phyloP scores from a whole-genome alignment of 2,888 invertebrate genomes.

The Aporophyla nigra region DNA sequence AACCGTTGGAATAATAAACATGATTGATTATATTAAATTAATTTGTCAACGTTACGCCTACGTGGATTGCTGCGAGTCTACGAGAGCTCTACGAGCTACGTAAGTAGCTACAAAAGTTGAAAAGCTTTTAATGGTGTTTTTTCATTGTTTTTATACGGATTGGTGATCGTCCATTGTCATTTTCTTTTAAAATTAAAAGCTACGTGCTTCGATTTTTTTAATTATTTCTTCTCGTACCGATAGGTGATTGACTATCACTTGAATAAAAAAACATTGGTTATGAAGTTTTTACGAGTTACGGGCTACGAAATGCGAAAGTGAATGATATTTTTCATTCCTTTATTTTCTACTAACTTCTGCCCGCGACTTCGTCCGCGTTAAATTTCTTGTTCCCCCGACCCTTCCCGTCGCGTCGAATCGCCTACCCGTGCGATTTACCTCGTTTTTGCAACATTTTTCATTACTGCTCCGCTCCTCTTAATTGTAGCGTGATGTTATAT shows the following conservation, averaged over 20 bases:
- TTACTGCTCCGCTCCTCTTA: no score
- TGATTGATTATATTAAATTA: not conserved
- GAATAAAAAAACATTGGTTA: not conserved
- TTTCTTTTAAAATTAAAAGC: no score
- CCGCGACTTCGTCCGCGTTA: no score
- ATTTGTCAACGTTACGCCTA: not conserved
- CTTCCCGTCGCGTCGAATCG: no score
- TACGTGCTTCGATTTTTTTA: no score
- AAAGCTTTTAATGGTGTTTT: not conserved
- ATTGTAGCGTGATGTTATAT: no score
- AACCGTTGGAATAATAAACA: constrained; percentile 2
- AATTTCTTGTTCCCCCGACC: no score
- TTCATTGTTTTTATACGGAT: not conserved
- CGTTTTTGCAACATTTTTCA: no score
- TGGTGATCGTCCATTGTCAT: not conserved
- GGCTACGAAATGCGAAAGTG: not conserved
- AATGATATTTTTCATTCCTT: not conserved
- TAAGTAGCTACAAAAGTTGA: not conserved
- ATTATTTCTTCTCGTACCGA: not conserved
- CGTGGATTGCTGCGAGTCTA: constrained; percentile 22
- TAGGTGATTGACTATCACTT: no score
- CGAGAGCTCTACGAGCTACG: constrained; percentile 18
- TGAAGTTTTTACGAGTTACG: not conserved
- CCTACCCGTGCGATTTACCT: no score
- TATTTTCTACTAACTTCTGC: no score